A percentile compares a stretch with the other conserved stretches of the same genome.
These are phyloP conservation scores for Semaprochilodus insignis DNA, from an alignment of 2,797 vertebrate species.

Conservation along the genomic window DNA sequence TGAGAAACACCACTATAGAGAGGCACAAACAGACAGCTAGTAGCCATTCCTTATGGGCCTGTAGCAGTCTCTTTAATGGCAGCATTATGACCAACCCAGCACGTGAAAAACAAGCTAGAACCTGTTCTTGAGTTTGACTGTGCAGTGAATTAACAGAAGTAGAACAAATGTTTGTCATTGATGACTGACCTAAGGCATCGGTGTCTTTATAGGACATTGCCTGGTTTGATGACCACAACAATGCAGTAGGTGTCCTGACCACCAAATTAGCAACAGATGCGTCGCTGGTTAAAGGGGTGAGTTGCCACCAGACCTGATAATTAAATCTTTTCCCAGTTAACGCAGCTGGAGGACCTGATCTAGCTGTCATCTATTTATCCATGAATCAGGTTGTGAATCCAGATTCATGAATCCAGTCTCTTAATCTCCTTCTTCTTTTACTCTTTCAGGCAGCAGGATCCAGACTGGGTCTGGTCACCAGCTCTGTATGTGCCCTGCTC, in stretches of 20 bases:
- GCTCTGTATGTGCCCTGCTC: constrained; percentile 65
- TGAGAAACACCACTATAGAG: too few species aligned
- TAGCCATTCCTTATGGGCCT: too few species aligned
- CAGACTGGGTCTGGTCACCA: constrained; percentile 70
- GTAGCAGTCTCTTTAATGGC: too few species aligned
- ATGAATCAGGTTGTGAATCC: background rate
- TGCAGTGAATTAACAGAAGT: too few species aligned
- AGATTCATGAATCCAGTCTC: background rate
- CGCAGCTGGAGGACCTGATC: too few species aligned
- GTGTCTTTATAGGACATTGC: constrained; percentile 68
- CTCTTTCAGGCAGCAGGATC: constrained; percentile 70
- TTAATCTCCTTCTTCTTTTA: background rate
- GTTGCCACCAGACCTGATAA: constrained; percentile 57
- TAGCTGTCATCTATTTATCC: background rate
- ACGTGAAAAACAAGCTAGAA: too few species aligned
- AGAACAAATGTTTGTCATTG: background rate
- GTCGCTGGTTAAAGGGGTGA: constrained; percentile 81
- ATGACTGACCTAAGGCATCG: background rate
- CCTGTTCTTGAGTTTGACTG: too few species aligned
- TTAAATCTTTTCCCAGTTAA: background rate
- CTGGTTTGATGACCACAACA: constrained; percentile 83
- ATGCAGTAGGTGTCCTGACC: constrained; percentile 78
- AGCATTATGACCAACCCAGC: too few species aligned
- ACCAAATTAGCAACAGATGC: constrained; percentile 84
- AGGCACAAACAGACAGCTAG: too few species aligned